Evolutionary conservation across 1,140 invertebrate species (phyloP).

Genomic region (Lucilia cuprina): DNA sequence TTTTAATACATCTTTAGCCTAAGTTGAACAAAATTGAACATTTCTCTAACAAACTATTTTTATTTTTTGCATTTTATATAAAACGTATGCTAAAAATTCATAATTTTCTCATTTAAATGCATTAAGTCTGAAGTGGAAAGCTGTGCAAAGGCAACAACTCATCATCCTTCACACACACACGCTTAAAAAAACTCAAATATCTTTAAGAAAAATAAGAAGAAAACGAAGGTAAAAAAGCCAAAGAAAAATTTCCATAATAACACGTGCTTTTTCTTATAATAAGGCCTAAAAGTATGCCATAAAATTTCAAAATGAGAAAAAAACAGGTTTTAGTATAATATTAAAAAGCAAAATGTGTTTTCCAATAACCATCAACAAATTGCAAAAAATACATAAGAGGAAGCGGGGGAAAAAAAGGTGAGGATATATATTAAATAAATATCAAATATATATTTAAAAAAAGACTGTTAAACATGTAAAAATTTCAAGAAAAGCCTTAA

Average conservation of each 20-base stretch:
- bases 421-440: background rate
- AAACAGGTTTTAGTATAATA: background rate
- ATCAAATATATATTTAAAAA: background rate
- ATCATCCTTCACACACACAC: background rate
- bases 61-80: background rate
- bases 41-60: background rate
- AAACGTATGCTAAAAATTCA: background rate
- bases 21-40: background rate
- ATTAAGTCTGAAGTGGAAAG: slow-evolving; percentile 3
- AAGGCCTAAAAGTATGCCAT: background rate
- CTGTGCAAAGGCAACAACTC: background rate
- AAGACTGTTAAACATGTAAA: background rate
- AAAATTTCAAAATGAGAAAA: background rate
- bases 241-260: background rate
- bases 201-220: background rate
- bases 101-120: slow-evolving; percentile 18
- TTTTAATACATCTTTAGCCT: too few species aligned
- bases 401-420: background rate
- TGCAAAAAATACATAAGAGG: background rate
- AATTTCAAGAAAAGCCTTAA: too few species aligned
- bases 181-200: too few species aligned
- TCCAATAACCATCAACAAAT: background rate
- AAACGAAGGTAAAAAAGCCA: background rate
- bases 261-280: background rate
- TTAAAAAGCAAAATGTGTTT: background rate